Base-by-base conservation (phyloP, 2,888 invertebrate species). In the Brachylomia viminalis region DNA sequence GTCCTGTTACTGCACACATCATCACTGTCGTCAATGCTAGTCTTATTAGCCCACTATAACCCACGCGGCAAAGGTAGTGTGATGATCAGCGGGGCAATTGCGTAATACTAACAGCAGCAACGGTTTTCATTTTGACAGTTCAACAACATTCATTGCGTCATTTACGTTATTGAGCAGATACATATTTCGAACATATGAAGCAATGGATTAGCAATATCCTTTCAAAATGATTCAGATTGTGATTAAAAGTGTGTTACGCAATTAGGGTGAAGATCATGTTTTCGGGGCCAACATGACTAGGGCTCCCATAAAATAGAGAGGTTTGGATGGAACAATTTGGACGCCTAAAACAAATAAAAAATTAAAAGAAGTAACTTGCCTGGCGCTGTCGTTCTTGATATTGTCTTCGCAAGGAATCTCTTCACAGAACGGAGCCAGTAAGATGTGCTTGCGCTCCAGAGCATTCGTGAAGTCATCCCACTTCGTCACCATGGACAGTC, bases 351-450 rank as follows among this genome's bases (percentile, higher is more conserved):
- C 8, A 27, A 30, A 10, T 20, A 58, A 10, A 30, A 27, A 27
- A 56, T 27, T 56, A 8, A 33, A 67, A 38, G 23, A n/a, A 65
- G 20, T 58, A 64, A 70, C 81, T 84, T 97, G 98, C 98, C 98
- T 98, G 45, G 99, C 98, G 94, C 99, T 99, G 85, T 99, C 99
- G 75, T 98, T 98, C 97, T 99, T 99, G 91, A 99, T 99, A 86
- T 97, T 97, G 81, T 99, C 99, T 95, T 99, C 99, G 92, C 99
- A 99, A 0, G 97, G 93, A 13, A 96, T 97, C 2, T 98, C 98
- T 0, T 99, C 99, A 92, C 99, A 99, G 97, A 99, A 99, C 3
- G 99, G 99, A 30, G 99, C 97, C 84, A 99, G 95, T n/a, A 99
- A 97, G 27, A 99, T 97, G 92, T 98, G 98, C 92, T 98, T 99